Conservation (phyloP, 2,113 vertebrate species). For the Coptodon rendalli region DNA sequence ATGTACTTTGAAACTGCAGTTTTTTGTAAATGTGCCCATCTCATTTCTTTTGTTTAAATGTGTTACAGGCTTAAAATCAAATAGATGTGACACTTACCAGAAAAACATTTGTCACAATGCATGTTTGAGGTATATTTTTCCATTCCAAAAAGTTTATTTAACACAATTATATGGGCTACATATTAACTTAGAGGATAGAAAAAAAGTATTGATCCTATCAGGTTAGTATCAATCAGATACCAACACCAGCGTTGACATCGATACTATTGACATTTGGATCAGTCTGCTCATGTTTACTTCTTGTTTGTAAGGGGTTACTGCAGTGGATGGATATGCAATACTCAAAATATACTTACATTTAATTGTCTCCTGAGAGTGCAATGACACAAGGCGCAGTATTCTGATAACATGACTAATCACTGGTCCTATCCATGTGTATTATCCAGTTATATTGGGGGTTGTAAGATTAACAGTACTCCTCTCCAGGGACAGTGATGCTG, state of each 20-base stretch:
- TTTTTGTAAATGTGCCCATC: fast-evolving
- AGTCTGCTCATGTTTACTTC: background rate
- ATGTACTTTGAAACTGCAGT: background rate
- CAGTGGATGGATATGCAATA: background rate
- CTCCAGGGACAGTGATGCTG: background rate
- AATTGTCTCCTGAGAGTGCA: background rate
- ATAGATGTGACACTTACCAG: background rate
- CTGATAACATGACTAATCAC: background rate
- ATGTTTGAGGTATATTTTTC: background rate
- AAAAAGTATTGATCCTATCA: background rate
- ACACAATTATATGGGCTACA: too few species aligned
- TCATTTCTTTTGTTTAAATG: background rate
- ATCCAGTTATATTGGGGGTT: background rate
- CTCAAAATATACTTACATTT: background rate
- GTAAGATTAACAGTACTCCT: background rate
- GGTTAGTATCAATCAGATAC: background rate
- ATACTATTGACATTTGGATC: background rate
- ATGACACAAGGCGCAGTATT: background rate
- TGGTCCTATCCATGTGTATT: background rate
- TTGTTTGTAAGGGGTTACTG: background rate
- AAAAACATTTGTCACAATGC: background rate
- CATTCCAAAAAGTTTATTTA: background rate
- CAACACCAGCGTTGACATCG: background rate
- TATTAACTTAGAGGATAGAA: background rate
- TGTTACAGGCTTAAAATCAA: background rate